Conservation (phyloP, 2,797 vertebrate genomes). For the Hydrocynus forskahlii region DNA sequence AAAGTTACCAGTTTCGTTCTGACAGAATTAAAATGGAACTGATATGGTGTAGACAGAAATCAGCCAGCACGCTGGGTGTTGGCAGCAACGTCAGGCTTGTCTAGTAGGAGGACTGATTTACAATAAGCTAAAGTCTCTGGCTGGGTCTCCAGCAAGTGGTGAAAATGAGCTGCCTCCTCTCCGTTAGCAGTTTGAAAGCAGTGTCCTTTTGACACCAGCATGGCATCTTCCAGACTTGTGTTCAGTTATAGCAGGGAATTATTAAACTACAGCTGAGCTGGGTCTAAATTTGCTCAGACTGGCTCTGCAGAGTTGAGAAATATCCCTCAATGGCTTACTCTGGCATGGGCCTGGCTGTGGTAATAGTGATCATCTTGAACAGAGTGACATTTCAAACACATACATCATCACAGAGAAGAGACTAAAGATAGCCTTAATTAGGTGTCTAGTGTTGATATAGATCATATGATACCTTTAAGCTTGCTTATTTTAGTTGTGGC, state of each 20-base stretch:
- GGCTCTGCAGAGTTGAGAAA: not conserved
- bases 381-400: not conserved
- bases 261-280: conserved; percentile 6
- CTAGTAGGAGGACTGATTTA: conserved; percentile 3
- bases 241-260: conserved; percentile 24
- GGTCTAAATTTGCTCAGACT: conserved; percentile 14
- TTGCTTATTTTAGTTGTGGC: not conserved
- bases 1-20: not conserved
- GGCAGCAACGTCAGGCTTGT: not conserved
- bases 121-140: conserved; percentile 14
- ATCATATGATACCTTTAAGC: not conserved
- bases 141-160: conserved; percentile 5
- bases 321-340: not conserved
- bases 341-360: not conserved
- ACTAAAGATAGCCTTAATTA: not conserved
- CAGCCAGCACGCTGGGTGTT: not conserved
- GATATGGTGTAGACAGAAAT: not conserved
- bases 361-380: not conserved
- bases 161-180: conserved; percentile 22
- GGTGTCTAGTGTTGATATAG: not conserved
- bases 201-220: conserved; percentile 39
- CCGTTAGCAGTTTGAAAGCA: not conserved
- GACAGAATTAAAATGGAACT: not conserved
- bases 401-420: not conserved
- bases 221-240: conserved; percentile 1